A percentile compares a stretch with the other conserved stretches of the same genome.
Evolutionary conservation across 2,888 invertebrate species (phyloP).

Genomic region (Cheilosia scutellata): DNA sequence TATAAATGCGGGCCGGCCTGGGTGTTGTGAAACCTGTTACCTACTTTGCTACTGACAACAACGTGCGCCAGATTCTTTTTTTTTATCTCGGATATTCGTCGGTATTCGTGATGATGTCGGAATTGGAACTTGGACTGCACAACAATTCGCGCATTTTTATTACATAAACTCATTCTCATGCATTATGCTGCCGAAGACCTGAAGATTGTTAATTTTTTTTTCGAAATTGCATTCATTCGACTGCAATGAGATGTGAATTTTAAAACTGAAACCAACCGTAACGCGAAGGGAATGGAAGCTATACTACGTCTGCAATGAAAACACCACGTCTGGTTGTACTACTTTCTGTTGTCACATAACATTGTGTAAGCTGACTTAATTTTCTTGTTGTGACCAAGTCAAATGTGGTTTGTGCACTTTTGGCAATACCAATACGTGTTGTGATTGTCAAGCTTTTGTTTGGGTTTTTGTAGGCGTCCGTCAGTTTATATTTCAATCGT

Average conservation of each 20-base stretch:
- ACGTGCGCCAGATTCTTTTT: slow-evolving; percentile 55
- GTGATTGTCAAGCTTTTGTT: background rate
- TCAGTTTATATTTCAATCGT: background rate
- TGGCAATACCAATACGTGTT: slow-evolving; percentile 20
- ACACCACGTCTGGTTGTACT: background rate
- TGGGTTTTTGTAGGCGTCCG: background rate
- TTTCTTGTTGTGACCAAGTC: background rate
- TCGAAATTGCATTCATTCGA: slow-evolving; percentile 16
- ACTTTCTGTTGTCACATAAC: background rate
- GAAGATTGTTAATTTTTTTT: background rate
- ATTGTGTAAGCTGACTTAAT: background rate
- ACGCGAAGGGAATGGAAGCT: background rate
- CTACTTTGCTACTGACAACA: background rate
- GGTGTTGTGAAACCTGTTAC: slow-evolving; percentile 34
- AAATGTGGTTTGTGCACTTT: slow-evolving; percentile 16
- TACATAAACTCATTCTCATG: background rate
- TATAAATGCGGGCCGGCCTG: slow-evolving; percentile 8
- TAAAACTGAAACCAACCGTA: slow-evolving; percentile 21
- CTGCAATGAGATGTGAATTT: slow-evolving; percentile 29
- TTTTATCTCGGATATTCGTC: slow-evolving; percentile 11
- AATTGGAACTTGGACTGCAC: background rate
- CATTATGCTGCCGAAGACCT: background rate
- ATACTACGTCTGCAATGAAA: background rate
- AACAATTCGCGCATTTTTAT: slow-evolving; percentile 3
- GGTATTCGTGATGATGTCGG: background rate